A percentile compares a stretch with the other conserved stretches of the same genome.
Evolutionary conservation across 2,888 invertebrate species (phyloP).

Genomic region (Choristoneura rosaceana): DNA sequence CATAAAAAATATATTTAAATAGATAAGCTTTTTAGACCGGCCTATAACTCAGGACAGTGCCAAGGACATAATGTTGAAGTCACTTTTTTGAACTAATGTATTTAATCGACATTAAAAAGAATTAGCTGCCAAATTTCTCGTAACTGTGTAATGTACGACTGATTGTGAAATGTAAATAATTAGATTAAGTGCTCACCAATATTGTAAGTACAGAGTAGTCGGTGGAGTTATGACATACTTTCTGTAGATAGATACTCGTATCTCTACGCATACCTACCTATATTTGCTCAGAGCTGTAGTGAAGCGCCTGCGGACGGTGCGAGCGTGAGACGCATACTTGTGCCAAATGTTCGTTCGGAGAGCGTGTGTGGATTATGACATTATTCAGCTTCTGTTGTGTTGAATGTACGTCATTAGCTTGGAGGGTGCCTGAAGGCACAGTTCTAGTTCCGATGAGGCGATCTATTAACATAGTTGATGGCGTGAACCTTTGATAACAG

Average conservation of each 20-base stretch:
- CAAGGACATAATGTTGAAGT: conserved; percentile 47
- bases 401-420: conserved; percentile 33
- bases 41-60: conserved; percentile 72
- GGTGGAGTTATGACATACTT: conserved; percentile 67
- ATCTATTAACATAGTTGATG: conserved; percentile 34
- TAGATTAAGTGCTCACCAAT: conserved; percentile 80
- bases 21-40: conserved; percentile 78
- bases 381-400: conserved; percentile 56
- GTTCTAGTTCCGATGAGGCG: conserved; percentile 4
- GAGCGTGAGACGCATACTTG: conserved; percentile 78
- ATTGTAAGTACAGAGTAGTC: conserved; percentile 70
- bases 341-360: conserved; percentile 79
- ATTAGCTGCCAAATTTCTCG: conserved; percentile 78
- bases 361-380: conserved; percentile 68
- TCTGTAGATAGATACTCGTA: conserved; percentile 77
- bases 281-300: conserved; percentile 83
- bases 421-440: conserved; percentile 1
- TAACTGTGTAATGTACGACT: conserved; percentile 74
- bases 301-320: conserved; percentile 63
- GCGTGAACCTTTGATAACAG: conserved; percentile 48
- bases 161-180: conserved; percentile 84
- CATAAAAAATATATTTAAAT: conserved; percentile 49
- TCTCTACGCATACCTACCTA: conserved; percentile 76
- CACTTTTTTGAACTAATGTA: conserved; percentile 27
- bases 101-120: conserved; percentile 53